A percentile compares a stretch with the other conserved stretches of the same genome.
Conservation (phyloP, 2,113 vertebrate species). For the Marcusenius ussheri region DNA sequence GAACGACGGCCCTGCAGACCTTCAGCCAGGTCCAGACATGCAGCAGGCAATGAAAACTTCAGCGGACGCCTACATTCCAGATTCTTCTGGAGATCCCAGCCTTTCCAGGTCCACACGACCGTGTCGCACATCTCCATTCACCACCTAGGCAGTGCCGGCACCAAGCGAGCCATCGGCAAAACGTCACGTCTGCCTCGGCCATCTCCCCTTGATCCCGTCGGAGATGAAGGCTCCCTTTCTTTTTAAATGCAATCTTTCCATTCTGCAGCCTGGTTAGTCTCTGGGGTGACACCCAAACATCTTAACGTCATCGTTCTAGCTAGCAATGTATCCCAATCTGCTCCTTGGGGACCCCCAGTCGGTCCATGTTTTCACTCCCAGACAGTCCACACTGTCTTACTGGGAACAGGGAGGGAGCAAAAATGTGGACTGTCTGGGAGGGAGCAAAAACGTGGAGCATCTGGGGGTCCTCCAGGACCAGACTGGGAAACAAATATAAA, state of each 20-base stretch:
- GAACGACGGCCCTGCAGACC: slow-evolving; percentile 33
- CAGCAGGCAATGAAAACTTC: slow-evolving; percentile 9
- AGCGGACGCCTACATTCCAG: not conserved
- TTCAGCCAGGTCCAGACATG: slow-evolving; percentile 32
- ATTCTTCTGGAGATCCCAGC: slow-evolving; percentile 21
- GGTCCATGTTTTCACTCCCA: not conserved
- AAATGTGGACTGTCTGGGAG: no score
- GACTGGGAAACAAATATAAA: not conserved
- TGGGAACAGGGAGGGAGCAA: not conserved
- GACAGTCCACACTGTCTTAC: not conserved
- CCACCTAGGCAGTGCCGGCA: not conserved
- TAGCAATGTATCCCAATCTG: not conserved
- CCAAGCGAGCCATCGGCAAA: not conserved
- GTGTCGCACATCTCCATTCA: not conserved
- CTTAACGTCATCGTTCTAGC: not conserved
- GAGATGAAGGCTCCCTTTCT: not conserved
- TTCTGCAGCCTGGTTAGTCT: not conserved
- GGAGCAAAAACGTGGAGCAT: no score
- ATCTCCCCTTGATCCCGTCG: not conserved
- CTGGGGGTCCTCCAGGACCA: not conserved
- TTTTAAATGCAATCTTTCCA: slow-evolving; percentile 11
- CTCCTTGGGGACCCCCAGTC: not conserved
- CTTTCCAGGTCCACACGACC: not conserved
- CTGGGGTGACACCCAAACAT: not conserved
- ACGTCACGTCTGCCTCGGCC: not conserved